Conservation (phyloP, 2,113 vertebrate genomes). For the Montifringilla adamsi region DNA sequence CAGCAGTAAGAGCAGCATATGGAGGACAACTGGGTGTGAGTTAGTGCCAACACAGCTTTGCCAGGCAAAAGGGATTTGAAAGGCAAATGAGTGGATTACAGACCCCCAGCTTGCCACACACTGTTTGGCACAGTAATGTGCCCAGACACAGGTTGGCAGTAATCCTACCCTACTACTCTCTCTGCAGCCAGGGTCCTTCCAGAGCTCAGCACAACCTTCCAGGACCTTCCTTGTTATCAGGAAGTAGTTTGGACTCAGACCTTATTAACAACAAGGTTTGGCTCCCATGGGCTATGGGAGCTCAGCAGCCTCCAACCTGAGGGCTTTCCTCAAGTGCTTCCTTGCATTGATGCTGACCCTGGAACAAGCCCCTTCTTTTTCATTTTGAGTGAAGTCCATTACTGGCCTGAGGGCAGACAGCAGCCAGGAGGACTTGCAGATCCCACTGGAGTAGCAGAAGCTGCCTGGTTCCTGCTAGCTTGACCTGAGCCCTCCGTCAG, state of each 20-base stretch:
- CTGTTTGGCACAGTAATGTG: background rate
- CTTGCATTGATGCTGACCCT: background rate
- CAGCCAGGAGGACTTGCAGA: background rate
- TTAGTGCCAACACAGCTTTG: background rate
- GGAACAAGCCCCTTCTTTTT: background rate
- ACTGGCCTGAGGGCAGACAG: background rate
- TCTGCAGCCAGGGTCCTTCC: background rate
- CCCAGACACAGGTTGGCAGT: background rate
- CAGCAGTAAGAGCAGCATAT: background rate
- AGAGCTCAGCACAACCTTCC: background rate
- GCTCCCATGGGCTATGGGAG: accelerated
- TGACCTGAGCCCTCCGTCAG: accelerated
- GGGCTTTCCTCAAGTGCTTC: background rate
- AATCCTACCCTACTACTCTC: background rate
- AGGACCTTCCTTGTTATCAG: background rate
- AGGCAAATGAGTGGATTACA: background rate
- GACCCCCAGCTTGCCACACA: background rate
- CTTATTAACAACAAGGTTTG: background rate
- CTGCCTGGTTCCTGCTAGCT: background rate
- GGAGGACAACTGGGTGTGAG: background rate
- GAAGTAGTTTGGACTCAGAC: background rate
- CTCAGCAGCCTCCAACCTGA: background rate
- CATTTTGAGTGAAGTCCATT: background rate
- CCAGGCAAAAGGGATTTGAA: background rate
- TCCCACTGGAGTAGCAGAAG: background rate